A percentile compares a stretch with the other conserved stretches of the same genome.
Conservation (phyloP, 1,140 invertebrate genomes). For the Chlorops oryzae region DNA sequence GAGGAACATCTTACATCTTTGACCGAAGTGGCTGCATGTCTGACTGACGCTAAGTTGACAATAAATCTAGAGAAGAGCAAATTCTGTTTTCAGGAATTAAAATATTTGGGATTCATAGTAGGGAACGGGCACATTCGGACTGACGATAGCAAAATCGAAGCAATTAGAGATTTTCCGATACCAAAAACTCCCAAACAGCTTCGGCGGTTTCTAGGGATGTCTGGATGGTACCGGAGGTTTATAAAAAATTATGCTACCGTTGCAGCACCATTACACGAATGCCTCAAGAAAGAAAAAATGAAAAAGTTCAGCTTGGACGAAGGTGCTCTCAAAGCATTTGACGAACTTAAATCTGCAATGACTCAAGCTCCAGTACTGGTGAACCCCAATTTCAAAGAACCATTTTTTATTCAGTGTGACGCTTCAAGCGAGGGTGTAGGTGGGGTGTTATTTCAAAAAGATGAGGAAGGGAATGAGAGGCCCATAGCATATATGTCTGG, state of each 20-base stretch:
- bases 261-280: slow-evolving; percentile 26
- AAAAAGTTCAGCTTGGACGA: not conserved
- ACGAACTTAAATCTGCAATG: slow-evolving; percentile 21
- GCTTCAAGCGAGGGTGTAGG: slow-evolving; percentile 36
- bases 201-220: slow-evolving; percentile 47
- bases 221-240: slow-evolving; percentile 47
- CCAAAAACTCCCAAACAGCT: slow-evolving; percentile 28
- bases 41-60: slow-evolving; percentile 15
- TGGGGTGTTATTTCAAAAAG: slow-evolving; percentile 34
- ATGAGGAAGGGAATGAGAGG: slow-evolving; percentile 18
- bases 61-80: slow-evolving; percentile 24
- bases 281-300: not conserved
- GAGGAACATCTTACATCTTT: slow-evolving; percentile 5
- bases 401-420: slow-evolving; percentile 41
- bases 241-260: slow-evolving; percentile 46
- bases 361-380: slow-evolving; percentile 33
- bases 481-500: slow-evolving; percentile 39
- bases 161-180: slow-evolving; percentile 22
- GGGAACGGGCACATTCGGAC: slow-evolving; percentile 7
- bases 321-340: not conserved
- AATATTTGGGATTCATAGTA: slow-evolving; percentile 9
- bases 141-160: slow-evolving; percentile 9
- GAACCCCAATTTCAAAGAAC: slow-evolving; percentile 35
- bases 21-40: slow-evolving; percentile 1
- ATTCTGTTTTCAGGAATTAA: slow-evolving; percentile 9